Evolutionary conservation across 1,140 invertebrate species (phyloP).

Genomic region (Hyles vespertilio): DNA sequence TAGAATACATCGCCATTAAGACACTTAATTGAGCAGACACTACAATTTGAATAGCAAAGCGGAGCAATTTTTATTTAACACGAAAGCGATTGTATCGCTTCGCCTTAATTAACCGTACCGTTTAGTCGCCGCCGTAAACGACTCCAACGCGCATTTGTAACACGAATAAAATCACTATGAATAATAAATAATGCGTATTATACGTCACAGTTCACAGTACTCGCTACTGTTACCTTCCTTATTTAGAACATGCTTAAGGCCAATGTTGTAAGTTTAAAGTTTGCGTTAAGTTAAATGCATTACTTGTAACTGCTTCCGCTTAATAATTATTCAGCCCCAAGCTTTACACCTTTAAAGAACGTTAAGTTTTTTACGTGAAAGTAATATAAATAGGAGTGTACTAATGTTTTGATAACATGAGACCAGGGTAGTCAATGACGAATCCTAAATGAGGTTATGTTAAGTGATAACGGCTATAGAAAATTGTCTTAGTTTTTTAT

Average conservation of each 20-base stretch:
- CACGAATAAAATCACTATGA: slow-evolving; percentile 29
- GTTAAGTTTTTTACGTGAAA: no score
- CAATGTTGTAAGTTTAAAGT: no score
- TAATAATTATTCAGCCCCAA: no score
- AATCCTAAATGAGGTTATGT: no score
- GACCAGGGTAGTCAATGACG: no score
- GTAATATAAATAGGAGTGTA: no score
- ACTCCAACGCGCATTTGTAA: slow-evolving; percentile 30
- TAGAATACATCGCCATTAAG: slow-evolving; percentile 25
- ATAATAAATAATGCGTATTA: slow-evolving; percentile 23
- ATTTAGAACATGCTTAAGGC: slow-evolving; percentile 17
- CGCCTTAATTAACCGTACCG: slow-evolving; percentile 51
- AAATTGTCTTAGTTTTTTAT: no score
- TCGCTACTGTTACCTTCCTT: slow-evolving; percentile 15
- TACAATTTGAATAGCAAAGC: slow-evolving; percentile 65
- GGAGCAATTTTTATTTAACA: slow-evolving; percentile 64
- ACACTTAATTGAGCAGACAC: slow-evolving; percentile 53
- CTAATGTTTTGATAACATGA: no score
- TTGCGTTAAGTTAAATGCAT: no score
- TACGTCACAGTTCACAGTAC: neutral
- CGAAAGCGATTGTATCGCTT: slow-evolving; percentile 51
- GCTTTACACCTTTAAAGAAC: no score
- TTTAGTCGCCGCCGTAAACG: slow-evolving; percentile 58
- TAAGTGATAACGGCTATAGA: no score
- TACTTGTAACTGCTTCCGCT: no score